A percentile compares a stretch with the other conserved stretches of the same genome.
Conservation (phyloP, 2,113 vertebrate species). For the Rhinopomastus cyanomelas region DNA sequence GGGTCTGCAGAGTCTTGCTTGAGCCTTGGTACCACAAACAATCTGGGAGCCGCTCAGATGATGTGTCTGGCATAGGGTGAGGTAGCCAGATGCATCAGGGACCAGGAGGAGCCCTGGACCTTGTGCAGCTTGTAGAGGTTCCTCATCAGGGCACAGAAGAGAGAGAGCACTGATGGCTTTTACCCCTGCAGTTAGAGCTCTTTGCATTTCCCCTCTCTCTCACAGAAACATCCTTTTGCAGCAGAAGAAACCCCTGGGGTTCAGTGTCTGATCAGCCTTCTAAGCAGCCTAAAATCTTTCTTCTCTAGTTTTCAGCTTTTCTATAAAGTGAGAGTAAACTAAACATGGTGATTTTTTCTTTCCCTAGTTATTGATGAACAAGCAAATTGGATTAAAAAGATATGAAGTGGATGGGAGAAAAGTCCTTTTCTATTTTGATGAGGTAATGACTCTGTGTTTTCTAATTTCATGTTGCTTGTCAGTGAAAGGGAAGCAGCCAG, state of each 20-base stretch:
- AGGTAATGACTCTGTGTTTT: constrained; percentile 72
- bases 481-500: background rate
- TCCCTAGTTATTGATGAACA: constrained; percentile 85
- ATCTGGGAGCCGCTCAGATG: background rate
- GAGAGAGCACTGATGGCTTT: background rate
- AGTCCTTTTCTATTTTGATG: constrained; percentile 93
- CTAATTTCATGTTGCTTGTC: background rate
- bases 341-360: background rate
- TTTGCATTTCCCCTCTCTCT: background rate
- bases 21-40: background rate
- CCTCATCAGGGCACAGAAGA: background rate
- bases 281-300: background rate
- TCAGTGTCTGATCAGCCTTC: background rate
- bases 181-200: background rate
- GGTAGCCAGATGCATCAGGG: background rate
- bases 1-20: background rate
- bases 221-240: background rate
- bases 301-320: background rate
- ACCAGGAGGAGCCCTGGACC: background rate
- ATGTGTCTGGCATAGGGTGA: background rate
- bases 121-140: background rate
- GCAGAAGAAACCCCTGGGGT: background rate
- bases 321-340: background rate
- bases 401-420: constrained; percentile 88
- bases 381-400: constrained; percentile 87